phyloP scores from a whole-genome alignment of 2,888 invertebrate species.

The Melinaea menophilus region DNA sequence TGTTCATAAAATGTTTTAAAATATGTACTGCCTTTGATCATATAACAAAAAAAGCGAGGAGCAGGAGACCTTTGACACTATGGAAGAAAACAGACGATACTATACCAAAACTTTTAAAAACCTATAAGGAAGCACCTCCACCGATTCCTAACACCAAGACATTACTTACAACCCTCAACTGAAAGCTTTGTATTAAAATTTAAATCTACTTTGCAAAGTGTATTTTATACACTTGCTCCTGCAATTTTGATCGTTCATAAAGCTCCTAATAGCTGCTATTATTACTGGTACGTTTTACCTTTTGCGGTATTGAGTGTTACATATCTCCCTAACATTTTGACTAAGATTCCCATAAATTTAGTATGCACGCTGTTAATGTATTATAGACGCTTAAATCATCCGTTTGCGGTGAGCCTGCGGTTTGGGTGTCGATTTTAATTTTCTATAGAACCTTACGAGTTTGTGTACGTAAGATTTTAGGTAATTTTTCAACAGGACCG shows the following conservation, averaged over 20 bases:
- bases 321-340: slow-evolving; percentile 63
- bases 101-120: slow-evolving; percentile 9
- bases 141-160: slow-evolving; percentile 67
- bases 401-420: slow-evolving; percentile 66
- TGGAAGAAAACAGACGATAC: too few species aligned
- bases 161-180: slow-evolving; percentile 73
- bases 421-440: slow-evolving; percentile 53
- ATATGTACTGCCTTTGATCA: too few species aligned
- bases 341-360: slow-evolving; percentile 67
- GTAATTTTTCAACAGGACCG: not conserved
- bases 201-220: slow-evolving; percentile 79
- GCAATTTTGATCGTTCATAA: slow-evolving; percentile 78
- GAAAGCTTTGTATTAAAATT: slow-evolving; percentile 78
- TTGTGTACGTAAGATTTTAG: not conserved
- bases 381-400: slow-evolving; percentile 74
- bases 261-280: slow-evolving; percentile 72
- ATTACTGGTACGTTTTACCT: slow-evolving; percentile 74
- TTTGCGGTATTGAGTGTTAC: slow-evolving; percentile 73
- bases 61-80: too few species aligned
- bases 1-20: too few species aligned
- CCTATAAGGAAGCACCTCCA: slow-evolving; percentile 49
- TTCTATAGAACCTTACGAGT: slow-evolving; percentile 34
- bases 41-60: too few species aligned
- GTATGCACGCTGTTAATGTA: slow-evolving; percentile 72
- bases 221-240: slow-evolving; percentile 77